Evolutionary conservation across 2,797 vertebrate species (phyloP), one percentile per base, ranked within the genome.

Genomic region (Malacoctenus gilli): DNA sequence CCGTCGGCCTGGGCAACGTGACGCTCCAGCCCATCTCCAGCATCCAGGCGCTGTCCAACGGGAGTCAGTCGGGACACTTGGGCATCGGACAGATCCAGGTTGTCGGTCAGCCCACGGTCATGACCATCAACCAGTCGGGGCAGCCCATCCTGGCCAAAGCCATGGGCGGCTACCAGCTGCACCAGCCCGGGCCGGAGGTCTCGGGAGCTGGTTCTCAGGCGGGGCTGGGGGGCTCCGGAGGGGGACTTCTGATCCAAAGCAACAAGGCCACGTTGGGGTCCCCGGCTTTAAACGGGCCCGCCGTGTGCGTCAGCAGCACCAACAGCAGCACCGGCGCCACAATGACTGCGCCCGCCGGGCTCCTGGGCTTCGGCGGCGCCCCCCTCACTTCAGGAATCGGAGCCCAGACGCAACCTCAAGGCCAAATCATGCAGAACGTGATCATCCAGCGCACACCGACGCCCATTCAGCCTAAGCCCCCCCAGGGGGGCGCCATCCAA

Each of bases 391-490:
- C 90, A 54, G 90, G 88, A 73, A 82, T 91, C 39, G 87, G 80
- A 59, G 68, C 86, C 41, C 92, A 90, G 49, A 75, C 81, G 7
- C 91, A 87, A 81, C 68, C 85, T 48, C 92, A 89, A 85, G 90
- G 89, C 69, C 92, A 92, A 89, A 94, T 80, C 88, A 94, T 61
- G 21, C 95, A 94, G 60, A 97, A 95, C 3, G 93, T 98, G 62
- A 96, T 98, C 84, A 94, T 98, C 38, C 96, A 98, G 68, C 84
- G 96, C 42, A 97, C 95, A 1, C 97, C 96, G 38, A 98, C 95
- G 0, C 96, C 96, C 16, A 98, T 98, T 82, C 97, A 99, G 59
- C 97, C 97, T 81, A 99, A 98, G 46, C 96, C 97, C 71, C 93
- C 1, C 0, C 92, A 91, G 60, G 92, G 90, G 46, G 91, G 91